phyloP scores from a whole-genome alignment of 2,797 vertebrate genomes.

The Graptemys geographica region DNA sequence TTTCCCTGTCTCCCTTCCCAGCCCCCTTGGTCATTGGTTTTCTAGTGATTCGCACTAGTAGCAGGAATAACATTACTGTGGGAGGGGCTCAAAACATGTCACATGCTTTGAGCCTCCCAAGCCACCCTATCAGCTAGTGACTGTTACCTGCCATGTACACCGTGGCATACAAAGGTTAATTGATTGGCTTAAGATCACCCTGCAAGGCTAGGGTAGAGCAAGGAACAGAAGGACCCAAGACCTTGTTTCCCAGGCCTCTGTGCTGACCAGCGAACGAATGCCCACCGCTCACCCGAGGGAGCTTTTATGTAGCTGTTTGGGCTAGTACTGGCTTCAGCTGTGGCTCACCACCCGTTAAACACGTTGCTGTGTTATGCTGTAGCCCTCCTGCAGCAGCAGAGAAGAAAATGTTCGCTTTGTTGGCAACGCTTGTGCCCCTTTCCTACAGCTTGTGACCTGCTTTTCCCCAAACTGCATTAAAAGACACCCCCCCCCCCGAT shows the following conservation, averaged over 20 bases:
- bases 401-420: background rate
- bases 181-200: background rate
- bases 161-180: background rate
- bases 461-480: background rate
- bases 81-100: background rate
- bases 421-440: background rate
- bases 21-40: background rate
- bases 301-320: background rate
- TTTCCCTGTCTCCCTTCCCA: background rate
- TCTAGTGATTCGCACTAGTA: background rate
- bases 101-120: background rate
- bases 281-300: background rate
- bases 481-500: no score
- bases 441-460: background rate
- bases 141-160: background rate
- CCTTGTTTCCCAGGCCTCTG: background rate
- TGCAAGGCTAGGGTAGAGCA: no score
- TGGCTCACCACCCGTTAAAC: background rate
- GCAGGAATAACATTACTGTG: background rate
- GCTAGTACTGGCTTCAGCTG: background rate
- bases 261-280: background rate
- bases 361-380: background rate
- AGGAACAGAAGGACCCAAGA: background rate
- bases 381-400: background rate
- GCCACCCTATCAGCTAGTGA: background rate